phyloP scores from a whole-genome alignment of 2,888 invertebrate species.

The Cepaea hortensis region DNA sequence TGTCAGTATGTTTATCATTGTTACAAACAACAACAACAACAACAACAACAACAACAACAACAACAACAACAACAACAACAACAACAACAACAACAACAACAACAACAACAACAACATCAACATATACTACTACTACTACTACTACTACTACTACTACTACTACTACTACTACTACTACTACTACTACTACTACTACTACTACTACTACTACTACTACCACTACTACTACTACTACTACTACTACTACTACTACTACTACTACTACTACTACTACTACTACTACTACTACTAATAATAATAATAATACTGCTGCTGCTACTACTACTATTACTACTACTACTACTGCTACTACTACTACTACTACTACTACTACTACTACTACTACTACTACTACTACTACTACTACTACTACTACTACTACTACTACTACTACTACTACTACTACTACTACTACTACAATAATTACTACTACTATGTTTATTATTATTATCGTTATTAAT shows the following conservation, averaged over 20 bases:
- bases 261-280: too few species aligned
- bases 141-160: too few species aligned
- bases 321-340: too few species aligned
- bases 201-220: background rate
- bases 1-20: background rate
- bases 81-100: background rate
- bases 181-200: background rate
- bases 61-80: background rate
- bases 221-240: background rate
- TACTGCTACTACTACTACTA: background rate
- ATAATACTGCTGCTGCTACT: too few species aligned
- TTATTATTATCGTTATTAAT: too few species aligned
- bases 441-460: too few species aligned
- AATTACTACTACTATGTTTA: too few species aligned
- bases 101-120: background rate
- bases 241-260: background rate
- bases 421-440: too few species aligned
- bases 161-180: background rate
- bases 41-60: background rate
- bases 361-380: too few species aligned
- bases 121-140: background rate
- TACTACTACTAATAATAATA: too few species aligned
- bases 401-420: too few species aligned
- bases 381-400: too few species aligned
- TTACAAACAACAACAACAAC: background rate